phyloP scores from a whole-genome alignment of 1,140 invertebrate genomes.

The Nephila pilipes region DNA sequence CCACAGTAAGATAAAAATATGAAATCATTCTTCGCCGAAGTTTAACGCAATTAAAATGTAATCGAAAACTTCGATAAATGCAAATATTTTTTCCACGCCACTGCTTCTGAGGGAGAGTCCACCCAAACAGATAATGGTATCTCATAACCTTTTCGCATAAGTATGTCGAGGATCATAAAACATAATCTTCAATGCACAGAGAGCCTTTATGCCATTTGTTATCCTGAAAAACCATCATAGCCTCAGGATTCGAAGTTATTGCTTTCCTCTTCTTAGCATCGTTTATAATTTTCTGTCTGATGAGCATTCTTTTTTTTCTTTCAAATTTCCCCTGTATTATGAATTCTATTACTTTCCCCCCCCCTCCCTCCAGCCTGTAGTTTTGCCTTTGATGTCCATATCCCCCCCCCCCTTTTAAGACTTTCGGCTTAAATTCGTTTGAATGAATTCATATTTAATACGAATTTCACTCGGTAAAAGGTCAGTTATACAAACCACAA shows the following conservation, averaged over 20 bases:
- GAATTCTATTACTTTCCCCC: background rate
- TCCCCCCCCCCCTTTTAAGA: background rate
- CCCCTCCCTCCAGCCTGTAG: background rate
- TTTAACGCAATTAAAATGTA: background rate
- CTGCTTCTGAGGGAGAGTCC: background rate
- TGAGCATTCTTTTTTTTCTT: conserved; percentile 11
- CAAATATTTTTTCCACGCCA: background rate
- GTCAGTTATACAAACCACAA: no score
- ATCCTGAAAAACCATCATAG: conserved; percentile 16
- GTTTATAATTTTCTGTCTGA: conserved; percentile 2
- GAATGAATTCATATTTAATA: no score
- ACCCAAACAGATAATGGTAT: background rate
- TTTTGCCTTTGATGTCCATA: background rate
- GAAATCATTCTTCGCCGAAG: no score
- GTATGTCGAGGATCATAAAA: background rate
- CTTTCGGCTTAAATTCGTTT: background rate
- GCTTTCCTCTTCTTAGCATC: background rate
- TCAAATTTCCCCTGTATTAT: background rate
- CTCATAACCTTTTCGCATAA: background rate
- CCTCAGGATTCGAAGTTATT: background rate
- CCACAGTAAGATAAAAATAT: background rate
- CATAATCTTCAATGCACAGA: background rate
- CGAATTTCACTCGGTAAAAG: no score
- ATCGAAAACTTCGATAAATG: background rate
- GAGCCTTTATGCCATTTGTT: background rate